phyloP scores from a whole-genome alignment of 1,140 invertebrate species.

The Rhysida immarginata region DNA sequence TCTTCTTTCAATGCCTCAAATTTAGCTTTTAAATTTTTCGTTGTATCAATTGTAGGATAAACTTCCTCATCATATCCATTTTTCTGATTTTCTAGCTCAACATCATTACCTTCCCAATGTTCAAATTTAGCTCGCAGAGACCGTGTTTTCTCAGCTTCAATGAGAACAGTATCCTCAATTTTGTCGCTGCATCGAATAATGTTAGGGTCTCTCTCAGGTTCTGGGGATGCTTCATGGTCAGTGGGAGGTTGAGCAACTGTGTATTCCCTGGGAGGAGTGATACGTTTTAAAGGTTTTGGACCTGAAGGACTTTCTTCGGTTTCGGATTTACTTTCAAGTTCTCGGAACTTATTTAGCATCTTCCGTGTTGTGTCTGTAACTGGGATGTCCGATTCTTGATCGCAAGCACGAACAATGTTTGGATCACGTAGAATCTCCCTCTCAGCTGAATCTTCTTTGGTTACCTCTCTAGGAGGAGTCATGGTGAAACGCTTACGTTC shows the following conservation, averaged over 20 bases:
- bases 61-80: constrained; percentile 21
- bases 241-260: constrained; percentile 34
- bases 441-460: constrained; percentile 48
- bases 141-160: constrained; percentile 56
- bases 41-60: constrained; percentile 44
- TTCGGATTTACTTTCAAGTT: constrained; percentile 55
- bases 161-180: constrained; percentile 37
- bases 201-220: constrained; percentile 33
- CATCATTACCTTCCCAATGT: constrained; percentile 57
- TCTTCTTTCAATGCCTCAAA: constrained; percentile 59
- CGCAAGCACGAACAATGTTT: constrained; percentile 48
- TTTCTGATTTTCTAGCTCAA: constrained; percentile 35
- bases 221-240: constrained; percentile 17
- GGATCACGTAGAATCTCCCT: constrained; percentile 59
- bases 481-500: constrained; percentile 60
- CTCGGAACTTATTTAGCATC: constrained; percentile 70
- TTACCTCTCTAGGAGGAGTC: constrained; percentile 57
- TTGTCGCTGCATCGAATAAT: constrained; percentile 40
- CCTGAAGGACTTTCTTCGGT: constrained; percentile 41
- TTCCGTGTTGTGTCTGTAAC: constrained; percentile 57
- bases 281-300: constrained; percentile 67
- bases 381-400: constrained; percentile 34
- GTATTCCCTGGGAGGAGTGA: constrained; percentile 70
- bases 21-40: constrained; percentile 59
- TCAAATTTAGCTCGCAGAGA: constrained; percentile 80